A percentile compares a stretch with the other conserved stretches of the same genome.
Evolutionary conservation across 2,797 vertebrate genomes (phyloP).

Genomic region (Siniperca undulata): DNA sequence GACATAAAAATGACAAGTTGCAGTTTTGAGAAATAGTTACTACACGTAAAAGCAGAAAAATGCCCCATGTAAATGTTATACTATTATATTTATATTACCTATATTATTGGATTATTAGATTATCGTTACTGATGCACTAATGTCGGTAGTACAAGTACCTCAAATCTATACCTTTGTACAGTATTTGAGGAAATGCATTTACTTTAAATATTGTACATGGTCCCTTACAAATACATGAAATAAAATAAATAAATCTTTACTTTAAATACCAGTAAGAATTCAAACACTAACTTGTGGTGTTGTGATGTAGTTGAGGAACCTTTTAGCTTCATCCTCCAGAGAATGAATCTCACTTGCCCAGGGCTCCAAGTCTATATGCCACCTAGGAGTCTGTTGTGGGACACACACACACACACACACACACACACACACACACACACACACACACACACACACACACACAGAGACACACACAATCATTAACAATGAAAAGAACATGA

Average conservation of each 20-base stretch:
- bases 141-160: too few relatives aligned
- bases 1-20: too few relatives aligned
- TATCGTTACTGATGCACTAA: too few relatives aligned
- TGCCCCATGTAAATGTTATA: neutral
- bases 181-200: neutral
- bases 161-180: neutral
- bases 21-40: neutral
- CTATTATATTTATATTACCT: neutral
- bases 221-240: neutral
- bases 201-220: neutral
- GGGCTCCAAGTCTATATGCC: constrained; percentile 92
- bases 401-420: constrained; percentile 33
- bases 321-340: constrained; percentile 90
- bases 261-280: neutral
- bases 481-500: constrained; percentile 16
- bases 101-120: neutral
- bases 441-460: constrained; percentile 31
- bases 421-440: constrained; percentile 28
- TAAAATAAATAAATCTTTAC: neutral
- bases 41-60: neutral
- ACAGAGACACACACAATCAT: constrained; percentile 21
- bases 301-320: constrained; percentile 94
- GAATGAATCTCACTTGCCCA: constrained; percentile 89
- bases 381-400: constrained; percentile 85
- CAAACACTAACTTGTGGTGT: constrained; percentile 88